phyloP scores from a whole-genome alignment of 1,140 invertebrate genomes.

The Drosophila subpulchrella region DNA sequence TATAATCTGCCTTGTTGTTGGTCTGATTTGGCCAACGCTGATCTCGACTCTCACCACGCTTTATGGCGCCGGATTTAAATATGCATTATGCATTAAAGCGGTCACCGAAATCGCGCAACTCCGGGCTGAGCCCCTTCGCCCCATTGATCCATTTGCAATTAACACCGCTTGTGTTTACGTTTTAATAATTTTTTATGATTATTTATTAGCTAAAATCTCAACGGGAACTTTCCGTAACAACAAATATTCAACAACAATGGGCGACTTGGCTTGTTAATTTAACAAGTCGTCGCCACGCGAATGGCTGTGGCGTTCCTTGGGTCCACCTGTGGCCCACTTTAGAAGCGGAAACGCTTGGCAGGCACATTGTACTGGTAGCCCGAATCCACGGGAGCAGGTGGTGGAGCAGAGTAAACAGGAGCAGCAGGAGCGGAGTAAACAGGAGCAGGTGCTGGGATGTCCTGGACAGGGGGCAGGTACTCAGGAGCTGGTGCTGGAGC shows the following conservation, averaged over 20 bases:
- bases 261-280: constrained; percentile 63
- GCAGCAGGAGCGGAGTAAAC: constrained; percentile 41
- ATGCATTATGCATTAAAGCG: background rate
- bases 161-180: constrained; percentile 38
- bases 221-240: constrained; percentile 80
- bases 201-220: constrained; percentile 79
- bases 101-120: constrained; percentile 12
- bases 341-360: constrained; percentile 79
- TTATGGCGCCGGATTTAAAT: constrained; percentile 34
- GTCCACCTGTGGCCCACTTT: constrained; percentile 28
- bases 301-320: constrained; percentile 17
- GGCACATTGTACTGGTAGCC: constrained; percentile 78
- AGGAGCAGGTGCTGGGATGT: constrained; percentile 37
- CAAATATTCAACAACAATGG: constrained; percentile 74
- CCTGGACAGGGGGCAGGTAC: background rate
- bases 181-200: constrained; percentile 62
- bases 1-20: constrained; percentile 16
- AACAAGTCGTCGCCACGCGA: constrained; percentile 48
- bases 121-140: background rate
- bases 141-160: constrained; percentile 16
- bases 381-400: constrained; percentile 42
- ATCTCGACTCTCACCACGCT: constrained; percentile 15
- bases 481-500: constrained; percentile 30
- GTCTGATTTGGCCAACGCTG: constrained; percentile 9
- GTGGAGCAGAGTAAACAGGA: constrained; percentile 34